Base-by-base conservation (phyloP, 2,113 vertebrate genomes). In the Cheirogaleus medius region DNA sequence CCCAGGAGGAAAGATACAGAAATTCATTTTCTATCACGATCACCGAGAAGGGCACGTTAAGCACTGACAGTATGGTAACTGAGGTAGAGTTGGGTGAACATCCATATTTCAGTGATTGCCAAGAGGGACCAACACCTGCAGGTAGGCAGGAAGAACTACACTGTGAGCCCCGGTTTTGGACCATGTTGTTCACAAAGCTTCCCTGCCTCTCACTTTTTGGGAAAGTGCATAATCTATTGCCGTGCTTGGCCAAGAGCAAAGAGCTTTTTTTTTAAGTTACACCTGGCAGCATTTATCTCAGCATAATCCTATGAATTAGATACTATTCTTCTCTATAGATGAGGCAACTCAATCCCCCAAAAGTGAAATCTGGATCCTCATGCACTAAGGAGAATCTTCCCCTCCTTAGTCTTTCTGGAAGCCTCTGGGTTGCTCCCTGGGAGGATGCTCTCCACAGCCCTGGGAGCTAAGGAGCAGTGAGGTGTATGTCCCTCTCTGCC, bases 1-100 rank as follows among this genome's bases (percentile, higher is more conserved):
- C 44, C 8, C 32, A 25, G 14, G 17, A 82, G 29, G 56, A 49
- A 90, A 44, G 34, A 44, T 9, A 6, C 1, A 27, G 63, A 94
- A 92, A 66, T 23, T 44, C 58, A 6, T 39, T 85, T 74, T n/a
- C 25, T 44, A 37, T 9, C 32, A 17, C 25, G 29, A 2, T 73
- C n/a, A 7, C 39, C 3, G 17, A 44, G 37, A 52, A 91, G 39
- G 10, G 27, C 10, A 2, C 32, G 23, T 15, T 23, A 25, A 76
- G 42, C 39, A 32, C 42, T 6, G 18, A 63, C 12, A 0, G 42
- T 54, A 42, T 17, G 34, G 8, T 49, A 13, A 20, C 0, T 14
- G 42, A 9, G n/a, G 5, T 39, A 34, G 27, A 73, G 17, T 17
- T 58, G 18, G 60, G 20, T 34, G 29, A 23, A 6, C 12, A 4